Evolutionary conservation across 2,888 invertebrate genomes (phyloP), one percentile per base, ranked within the genome.

Genomic region (Octonoba sinensis): DNA sequence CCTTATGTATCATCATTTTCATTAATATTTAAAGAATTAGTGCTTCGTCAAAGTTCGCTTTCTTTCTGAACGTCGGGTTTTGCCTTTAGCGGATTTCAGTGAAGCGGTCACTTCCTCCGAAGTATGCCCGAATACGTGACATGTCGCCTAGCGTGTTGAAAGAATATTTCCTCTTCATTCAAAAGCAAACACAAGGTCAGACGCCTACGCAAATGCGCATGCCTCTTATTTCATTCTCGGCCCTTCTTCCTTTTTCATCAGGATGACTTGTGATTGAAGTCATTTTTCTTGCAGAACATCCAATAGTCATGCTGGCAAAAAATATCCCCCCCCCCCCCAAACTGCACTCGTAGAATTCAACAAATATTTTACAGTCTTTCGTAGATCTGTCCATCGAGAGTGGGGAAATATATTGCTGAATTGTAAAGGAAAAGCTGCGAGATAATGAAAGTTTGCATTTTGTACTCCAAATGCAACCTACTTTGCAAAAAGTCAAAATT

Each of bases 121-220:
- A n/a, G n/a, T n/a, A n/a, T n/a, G 20, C 20, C 59, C 47, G 60
- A 62, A 44, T 49, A 24, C 57, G 47, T 64, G 62, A 60, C 49
- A 18, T 8, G 60, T 47, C 59, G 24, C 20, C 22, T 49, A 44
- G 62, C 67, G 60, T n/a, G 69, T n/a, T 60, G 67, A 59, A 66
- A 56, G 70, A 44, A 64, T 44, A 64, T 77, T 70, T 77, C 76
- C 69, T 76, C 69, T 64, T 76, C 67, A 66, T 65, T 51, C 36
- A 36, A 49, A 57, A 27, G 13, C 27, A 44, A 51, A 51, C 60
- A 67, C 79, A 79, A 79, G 79, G 79, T 79, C 79, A 79, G 79
- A 79, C 65, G 71, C 72, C 79, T 59, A 72, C 72, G 72, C 72
- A 56, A 46, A 72, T 79, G 60, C 72, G 66, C 36, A 11, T 36